These are phyloP conservation scores for Glaucomys volans DNA, from an alignment of 2,113 vertebrate genomes.

Conservation along the genomic window DNA sequence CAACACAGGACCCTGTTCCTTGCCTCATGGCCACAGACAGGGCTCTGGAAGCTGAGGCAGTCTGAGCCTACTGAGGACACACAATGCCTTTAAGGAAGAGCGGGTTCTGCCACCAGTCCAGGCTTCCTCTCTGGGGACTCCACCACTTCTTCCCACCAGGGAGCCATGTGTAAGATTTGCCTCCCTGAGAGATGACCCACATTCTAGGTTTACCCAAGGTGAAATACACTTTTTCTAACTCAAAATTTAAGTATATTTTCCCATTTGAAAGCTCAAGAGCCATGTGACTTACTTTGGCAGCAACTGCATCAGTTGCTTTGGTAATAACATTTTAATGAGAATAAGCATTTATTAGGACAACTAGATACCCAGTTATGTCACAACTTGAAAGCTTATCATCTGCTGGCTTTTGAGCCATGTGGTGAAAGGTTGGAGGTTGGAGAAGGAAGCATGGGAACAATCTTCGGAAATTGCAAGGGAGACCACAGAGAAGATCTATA, in stretches of 20 bases:
- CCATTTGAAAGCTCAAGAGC: constrained; percentile 25
- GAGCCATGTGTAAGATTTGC: not conserved
- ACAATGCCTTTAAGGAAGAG: not conserved
- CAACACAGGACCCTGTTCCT: not conserved
- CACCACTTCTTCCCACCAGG: not conserved
- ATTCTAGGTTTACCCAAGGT: not conserved
- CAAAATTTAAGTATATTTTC: constrained; percentile 42
- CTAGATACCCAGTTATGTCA: not conserved
- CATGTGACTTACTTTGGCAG: not conserved
- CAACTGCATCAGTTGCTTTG: not conserved
- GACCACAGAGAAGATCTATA: constrained; percentile 56
- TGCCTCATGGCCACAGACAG: not conserved
- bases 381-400: not conserved
- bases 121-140: not conserved
- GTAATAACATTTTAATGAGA: constrained; percentile 58
- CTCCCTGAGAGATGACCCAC: not conserved
- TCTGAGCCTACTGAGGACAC: not conserved
- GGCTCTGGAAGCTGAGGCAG: not conserved
- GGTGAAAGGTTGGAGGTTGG: not conserved
- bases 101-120: not conserved
- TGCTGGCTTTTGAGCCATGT: not conserved
- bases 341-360: constrained; percentile 23
- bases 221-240: constrained; percentile 43
- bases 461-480: not conserved
- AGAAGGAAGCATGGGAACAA: not conserved